These are phyloP conservation scores for Chaenocephalus aceratus DNA, from an alignment of 2,113 vertebrate genomes.

Conservation along the genomic window DNA sequence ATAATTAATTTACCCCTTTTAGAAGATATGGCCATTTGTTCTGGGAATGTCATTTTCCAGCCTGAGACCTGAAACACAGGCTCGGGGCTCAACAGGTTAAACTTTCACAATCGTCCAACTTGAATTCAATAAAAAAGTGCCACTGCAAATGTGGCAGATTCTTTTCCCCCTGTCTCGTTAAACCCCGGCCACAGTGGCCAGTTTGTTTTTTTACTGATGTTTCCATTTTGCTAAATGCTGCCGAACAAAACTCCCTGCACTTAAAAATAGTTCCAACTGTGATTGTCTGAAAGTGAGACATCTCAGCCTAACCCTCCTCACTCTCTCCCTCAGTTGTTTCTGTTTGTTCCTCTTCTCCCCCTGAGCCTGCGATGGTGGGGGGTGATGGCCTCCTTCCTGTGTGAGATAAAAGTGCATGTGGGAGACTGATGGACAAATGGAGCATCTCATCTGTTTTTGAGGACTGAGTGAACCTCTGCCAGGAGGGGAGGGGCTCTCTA, in stretches of 20 bases:
- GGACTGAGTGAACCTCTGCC: conserved; percentile 46
- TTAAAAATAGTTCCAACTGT: neutral
- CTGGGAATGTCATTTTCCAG: too few relatives aligned
- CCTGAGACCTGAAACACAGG: too few relatives aligned
- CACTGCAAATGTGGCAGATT: neutral
- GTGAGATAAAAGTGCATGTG: conserved; percentile 50
- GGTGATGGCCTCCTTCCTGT: conserved; percentile 34
- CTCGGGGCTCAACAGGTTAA: too few relatives aligned
- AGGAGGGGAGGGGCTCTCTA: conserved; percentile 41
- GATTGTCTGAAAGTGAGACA: too few relatives aligned
- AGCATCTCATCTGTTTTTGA: neutral
- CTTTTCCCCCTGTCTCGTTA: neutral
- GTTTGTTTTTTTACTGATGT: neutral
- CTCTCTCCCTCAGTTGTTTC: neutral
- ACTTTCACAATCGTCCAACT: neutral
- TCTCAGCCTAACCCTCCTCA: neutral
- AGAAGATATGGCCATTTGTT: too few relatives aligned
- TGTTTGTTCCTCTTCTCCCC: neutral
- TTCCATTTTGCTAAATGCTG: neutral
- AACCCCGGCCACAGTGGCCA: neutral
- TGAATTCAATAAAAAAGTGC: neutral
- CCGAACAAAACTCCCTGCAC: neutral
- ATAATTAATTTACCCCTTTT: too few relatives aligned
- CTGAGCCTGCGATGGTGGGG: neutral
- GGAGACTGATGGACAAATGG: neutral